Percentiles rank a stretch among this genome's conserved stretches.
Evolutionary conservation across 1,140 invertebrate species (phyloP).

Genomic region (Amyelois transitella): DNA sequence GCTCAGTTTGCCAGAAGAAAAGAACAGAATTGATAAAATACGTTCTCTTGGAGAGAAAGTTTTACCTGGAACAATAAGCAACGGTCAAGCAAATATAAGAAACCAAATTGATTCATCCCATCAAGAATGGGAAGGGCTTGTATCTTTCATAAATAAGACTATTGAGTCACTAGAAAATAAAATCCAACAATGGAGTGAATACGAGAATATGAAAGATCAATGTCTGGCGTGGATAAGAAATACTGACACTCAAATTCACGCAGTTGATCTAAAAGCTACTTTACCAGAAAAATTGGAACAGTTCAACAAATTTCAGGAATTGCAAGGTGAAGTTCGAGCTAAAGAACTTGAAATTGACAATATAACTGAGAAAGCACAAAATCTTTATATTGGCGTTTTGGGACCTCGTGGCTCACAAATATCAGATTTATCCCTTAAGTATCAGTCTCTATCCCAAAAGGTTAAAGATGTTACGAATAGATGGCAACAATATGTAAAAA

Average conservation of each 20-base stretch:
- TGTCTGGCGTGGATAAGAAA: constrained; percentile 92
- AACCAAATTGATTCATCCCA: constrained; percentile 90
- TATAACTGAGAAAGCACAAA: constrained; percentile 92
- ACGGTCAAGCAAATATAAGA: constrained; percentile 89
- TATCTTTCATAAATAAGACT: constrained; percentile 83
- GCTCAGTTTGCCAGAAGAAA: constrained; percentile 87
- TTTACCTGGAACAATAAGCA: constrained; percentile 89
- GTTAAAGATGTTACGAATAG: constrained; percentile 92
- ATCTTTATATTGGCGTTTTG: constrained; percentile 81
- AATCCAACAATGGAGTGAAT: constrained; percentile 92
- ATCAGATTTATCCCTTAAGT: constrained; percentile 91
- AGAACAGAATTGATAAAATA: constrained; percentile 87
- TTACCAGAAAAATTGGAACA: constrained; percentile 89
- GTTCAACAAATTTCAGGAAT: constrained; percentile 83
- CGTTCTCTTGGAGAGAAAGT: constrained; percentile 90
- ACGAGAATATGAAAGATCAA: constrained; percentile 90
- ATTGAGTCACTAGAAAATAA: constrained; percentile 87
- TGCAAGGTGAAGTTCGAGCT: constrained; percentile 92
- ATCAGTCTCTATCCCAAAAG: constrained; percentile 91
- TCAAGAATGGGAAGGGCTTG: constrained; percentile 91
- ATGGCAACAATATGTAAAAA: constrained; percentile 94
- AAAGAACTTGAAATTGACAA: constrained; percentile 95
- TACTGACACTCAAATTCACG: constrained; percentile 90
- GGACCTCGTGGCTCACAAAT: constrained; percentile 82
- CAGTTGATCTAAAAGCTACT: constrained; percentile 90